Evolutionary conservation across 2,797 vertebrate genomes (phyloP), one percentile per base, ranked within the genome.

Genomic region (Toxotes lorentzi): DNA sequence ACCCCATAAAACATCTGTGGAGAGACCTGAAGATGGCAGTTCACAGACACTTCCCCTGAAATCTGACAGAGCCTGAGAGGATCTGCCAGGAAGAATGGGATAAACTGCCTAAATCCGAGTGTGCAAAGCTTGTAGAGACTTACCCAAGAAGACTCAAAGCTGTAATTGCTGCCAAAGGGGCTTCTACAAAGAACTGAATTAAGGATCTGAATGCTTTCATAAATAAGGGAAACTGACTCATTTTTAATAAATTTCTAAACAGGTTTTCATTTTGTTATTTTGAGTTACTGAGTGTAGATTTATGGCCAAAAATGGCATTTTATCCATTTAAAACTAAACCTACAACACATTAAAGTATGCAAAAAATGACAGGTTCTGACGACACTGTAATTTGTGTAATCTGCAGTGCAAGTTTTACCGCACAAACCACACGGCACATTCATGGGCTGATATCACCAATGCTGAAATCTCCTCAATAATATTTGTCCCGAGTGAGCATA

Each of bases 401-500:
- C 54, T 62, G 23, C 48, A 51, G 40, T n/a, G 5, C n/a, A 43
- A 21, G 35, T 59, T 35, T 47, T 63, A 50, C 27, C 34, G 40
- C 30, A 64, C 2, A 56, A 24, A 19, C 24, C 53, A 43, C 45
- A 34, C 10, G 0, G 10, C 9, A 14, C 3, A 41, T 13, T 41
- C 3, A 14, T 13, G 40, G 40, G 40, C 4, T 41, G 40, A 41
- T 0, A 14, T 38, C 8, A 38, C 5, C 14, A 47, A 19, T 17
- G 9, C 6, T 56, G 27, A 13, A 32, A 57, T 21, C 5, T 48
- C 23, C 21, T 71, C 51, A 43, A 53, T 67, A 34, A 61, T 57
- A 67, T 70, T 67, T 58, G 53, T 64, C 40, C 40, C 16, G 35
- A 58, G 50, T 73, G 73, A 66, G 53, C 6, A 17, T 45, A 67